Conservation (phyloP, 2,797 vertebrate species). For the Cichlasoma orientale region DNA sequence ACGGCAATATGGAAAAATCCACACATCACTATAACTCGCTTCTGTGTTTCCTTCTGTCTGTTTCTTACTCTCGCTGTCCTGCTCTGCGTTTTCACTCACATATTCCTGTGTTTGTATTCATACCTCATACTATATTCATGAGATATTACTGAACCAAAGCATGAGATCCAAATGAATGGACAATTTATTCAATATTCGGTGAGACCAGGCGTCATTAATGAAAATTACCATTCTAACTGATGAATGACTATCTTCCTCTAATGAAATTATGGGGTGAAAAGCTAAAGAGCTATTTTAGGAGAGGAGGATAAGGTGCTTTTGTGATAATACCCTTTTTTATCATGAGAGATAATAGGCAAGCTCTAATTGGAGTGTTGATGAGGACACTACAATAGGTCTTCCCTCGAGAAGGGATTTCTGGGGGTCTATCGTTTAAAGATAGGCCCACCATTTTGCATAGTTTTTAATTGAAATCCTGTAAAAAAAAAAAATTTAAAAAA, state of each 20-base stretch:
- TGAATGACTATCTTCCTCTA: constrained; percentile 75
- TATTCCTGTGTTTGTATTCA: constrained; percentile 58
- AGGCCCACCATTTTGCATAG: constrained; percentile 60
- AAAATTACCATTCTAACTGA: constrained; percentile 78
- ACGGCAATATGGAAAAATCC: constrained; percentile 11
- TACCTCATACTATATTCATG: constrained; percentile 60
- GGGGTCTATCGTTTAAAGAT: constrained; percentile 74
- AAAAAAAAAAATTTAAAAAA: constrained; percentile 54
- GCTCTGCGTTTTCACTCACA: constrained; percentile 19
- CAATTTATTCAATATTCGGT: constrained; percentile 68
- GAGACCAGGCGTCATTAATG: constrained; percentile 65
- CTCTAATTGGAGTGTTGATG: constrained; percentile 82
- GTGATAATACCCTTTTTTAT: constrained; percentile 75
- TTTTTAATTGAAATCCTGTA: constrained; percentile 81
- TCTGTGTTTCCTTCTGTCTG: not conserved
- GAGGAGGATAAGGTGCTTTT: constrained; percentile 69
- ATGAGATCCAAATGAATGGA: constrained; percentile 62
- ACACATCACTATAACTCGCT: not conserved
- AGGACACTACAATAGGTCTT: constrained; percentile 75
- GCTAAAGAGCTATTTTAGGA: constrained; percentile 73
- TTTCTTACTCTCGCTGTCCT: not conserved
- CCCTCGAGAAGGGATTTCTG: constrained; percentile 71
- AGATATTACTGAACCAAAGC: constrained; percentile 64
- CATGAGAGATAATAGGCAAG: constrained; percentile 73
- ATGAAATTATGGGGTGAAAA: constrained; percentile 79